These are phyloP conservation scores for Muscicapa comitata DNA, from an alignment of 2,797 vertebrate genomes.

Conservation along the genomic window DNA sequence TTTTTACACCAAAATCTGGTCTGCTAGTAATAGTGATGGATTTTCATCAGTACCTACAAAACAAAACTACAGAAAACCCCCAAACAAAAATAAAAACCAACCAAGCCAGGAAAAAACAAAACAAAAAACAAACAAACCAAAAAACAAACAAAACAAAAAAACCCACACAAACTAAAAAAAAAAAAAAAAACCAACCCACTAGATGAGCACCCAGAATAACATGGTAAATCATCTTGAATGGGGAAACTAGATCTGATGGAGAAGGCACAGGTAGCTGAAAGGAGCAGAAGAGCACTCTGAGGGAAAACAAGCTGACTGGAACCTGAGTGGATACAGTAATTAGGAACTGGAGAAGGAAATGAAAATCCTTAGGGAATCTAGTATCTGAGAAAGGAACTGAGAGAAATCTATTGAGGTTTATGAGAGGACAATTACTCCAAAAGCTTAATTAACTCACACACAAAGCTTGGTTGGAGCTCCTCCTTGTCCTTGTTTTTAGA, in stretches of 20 bases:
- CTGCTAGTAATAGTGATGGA: neutral
- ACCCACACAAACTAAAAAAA: neutral
- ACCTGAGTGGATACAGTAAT: conserved; percentile 30
- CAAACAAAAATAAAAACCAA: neutral
- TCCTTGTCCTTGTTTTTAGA: conserved; percentile 14
- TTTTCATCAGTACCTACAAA: neutral
- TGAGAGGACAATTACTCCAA: conserved; percentile 31
- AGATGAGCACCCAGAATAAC: neutral
- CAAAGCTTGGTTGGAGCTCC: neutral
- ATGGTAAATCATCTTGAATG: neutral
- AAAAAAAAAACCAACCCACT: neutral
- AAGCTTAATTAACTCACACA: conserved; percentile 32
- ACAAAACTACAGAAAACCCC: neutral
- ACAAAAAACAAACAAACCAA: no score
- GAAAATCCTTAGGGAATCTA: conserved; percentile 34
- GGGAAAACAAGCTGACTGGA: conserved; percentile 17
- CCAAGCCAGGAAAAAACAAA: neutral
- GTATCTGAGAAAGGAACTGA: conserved; percentile 7
- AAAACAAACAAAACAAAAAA: no score
- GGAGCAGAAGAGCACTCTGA: neutral
- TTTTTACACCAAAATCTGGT: conserved; percentile 23
- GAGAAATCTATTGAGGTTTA: conserved; percentile 13
- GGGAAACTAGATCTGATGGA: neutral
- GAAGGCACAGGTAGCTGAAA: neutral
- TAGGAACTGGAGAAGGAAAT: conserved; percentile 59